Evolutionary conservation across 2,888 invertebrate species (phyloP).

Genomic region (Dicycla oo): DNA sequence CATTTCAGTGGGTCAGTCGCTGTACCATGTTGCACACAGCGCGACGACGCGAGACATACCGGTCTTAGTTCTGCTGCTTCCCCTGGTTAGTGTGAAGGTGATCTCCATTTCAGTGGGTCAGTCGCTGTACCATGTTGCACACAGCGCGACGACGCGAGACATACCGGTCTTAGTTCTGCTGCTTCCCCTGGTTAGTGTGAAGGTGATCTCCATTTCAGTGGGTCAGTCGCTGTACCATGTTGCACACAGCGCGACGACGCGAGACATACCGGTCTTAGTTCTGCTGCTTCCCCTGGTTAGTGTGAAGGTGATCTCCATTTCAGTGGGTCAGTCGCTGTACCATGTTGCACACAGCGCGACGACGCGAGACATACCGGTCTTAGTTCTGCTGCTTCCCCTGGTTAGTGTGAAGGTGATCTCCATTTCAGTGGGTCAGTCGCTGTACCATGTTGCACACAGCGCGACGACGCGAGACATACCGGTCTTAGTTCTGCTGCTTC

Average conservation of each 20-base stretch:
- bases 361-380: too few species aligned
- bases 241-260: not conserved
- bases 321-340: slow-evolving; percentile 43
- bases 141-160: not conserved
- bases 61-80: slow-evolving; percentile 3
- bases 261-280: not conserved
- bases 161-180: slow-evolving; percentile 1
- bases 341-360: not conserved
- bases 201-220: slow-evolving; percentile 45
- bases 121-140: not conserved
- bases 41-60: too few species aligned
- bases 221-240: slow-evolving; percentile 30
- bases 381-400: slow-evolving; percentile 7
- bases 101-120: slow-evolving; percentile 49
- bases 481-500: slow-evolving; percentile 3
- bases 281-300: slow-evolving; percentile 5
- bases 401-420: slow-evolving; percentile 34
- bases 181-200: not conserved
- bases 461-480: too few species aligned
- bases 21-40: not conserved
- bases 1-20: slow-evolving; percentile 47
- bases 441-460: not conserved
- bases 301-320: slow-evolving; percentile 43
- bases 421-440: slow-evolving; percentile 47
- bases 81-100: slow-evolving; percentile 9